Percentiles rank a stretch among this genome's conserved stretches.
These are phyloP conservation scores for Ophiothrix spiculata DNA, from an alignment of 35 echinoderm and acorn worm genomes.

Conservation along the genomic window DNA sequence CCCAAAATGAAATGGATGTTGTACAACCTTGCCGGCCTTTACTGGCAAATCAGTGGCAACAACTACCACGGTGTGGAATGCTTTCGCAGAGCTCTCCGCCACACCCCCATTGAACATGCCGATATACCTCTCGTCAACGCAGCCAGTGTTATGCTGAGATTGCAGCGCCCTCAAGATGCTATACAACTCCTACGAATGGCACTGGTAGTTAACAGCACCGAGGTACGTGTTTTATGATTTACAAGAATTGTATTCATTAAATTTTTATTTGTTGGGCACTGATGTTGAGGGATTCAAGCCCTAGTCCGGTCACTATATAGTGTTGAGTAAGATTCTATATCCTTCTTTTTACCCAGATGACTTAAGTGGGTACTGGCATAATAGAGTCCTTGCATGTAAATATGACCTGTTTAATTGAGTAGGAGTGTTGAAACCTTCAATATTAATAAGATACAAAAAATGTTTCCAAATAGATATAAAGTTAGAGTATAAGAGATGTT, in stretches of 20 bases:
- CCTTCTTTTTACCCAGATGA: too few relatives aligned
- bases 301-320: too few relatives aligned
- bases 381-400: neutral
- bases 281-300: too few relatives aligned
- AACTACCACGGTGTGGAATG: constrained; percentile 75
- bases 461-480: too few relatives aligned
- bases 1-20: constrained; percentile 64
- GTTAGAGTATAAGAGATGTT: too few relatives aligned
- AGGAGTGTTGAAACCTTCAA: too few relatives aligned
- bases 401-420: too few relatives aligned
- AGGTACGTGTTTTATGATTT: constrained; percentile 41
- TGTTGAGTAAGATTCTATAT: too few relatives aligned
- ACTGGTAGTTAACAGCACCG: constrained; percentile 63
- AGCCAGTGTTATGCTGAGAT: constrained; percentile 57
- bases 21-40: constrained; percentile 67
- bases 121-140: constrained; percentile 71
- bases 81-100: constrained; percentile 78
- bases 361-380: neutral
- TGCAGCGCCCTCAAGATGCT: constrained; percentile 63
- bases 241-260: neutral
- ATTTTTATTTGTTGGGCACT: too few relatives aligned
- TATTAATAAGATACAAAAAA: too few relatives aligned
- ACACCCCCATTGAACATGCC: constrained; percentile 57
- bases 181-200: constrained; percentile 79
- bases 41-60: constrained; percentile 65